Conservation (phyloP, 2,113 vertebrate genomes). For the Podarcis muralis region DNA sequence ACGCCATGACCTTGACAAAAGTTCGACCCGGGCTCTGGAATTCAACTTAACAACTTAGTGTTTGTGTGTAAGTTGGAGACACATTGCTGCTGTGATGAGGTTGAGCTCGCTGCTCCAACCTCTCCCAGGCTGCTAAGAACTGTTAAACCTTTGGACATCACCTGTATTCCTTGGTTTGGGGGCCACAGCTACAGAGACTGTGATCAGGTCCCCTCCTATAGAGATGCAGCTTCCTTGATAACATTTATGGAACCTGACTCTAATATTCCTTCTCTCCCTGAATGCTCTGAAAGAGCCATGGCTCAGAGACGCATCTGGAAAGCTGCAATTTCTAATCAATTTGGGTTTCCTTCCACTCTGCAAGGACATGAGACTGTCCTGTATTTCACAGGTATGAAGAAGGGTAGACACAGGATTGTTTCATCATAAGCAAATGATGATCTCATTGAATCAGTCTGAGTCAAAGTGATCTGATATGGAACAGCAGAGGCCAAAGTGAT, state of each 20-base stretch:
- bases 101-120: not conserved
- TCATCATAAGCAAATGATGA: not conserved
- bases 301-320: not conserved
- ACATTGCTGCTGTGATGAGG: not conserved
- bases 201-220: slow-evolving; percentile 17
- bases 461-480: not conserved
- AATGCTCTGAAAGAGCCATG: not conserved
- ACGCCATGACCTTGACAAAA: not conserved
- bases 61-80: not conserved
- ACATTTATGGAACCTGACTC: slow-evolving; percentile 10
- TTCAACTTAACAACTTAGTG: not conserved
- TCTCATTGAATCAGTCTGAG: not conserved
- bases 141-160: not conserved
- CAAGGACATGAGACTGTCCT: not conserved
- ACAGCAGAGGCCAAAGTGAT: not conserved
- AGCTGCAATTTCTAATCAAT: not conserved
- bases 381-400: not conserved
- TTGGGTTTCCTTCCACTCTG: no score
- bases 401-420: not conserved
- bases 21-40: not conserved
- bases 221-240: not conserved
- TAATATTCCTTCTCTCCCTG: not conserved
- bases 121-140: not conserved
- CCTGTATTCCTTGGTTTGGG: not conserved
- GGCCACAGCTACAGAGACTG: slow-evolving; percentile 12